Evolutionary conservation across 2,888 invertebrate species (phyloP).

Genomic region (Leucoma salicis): DNA sequence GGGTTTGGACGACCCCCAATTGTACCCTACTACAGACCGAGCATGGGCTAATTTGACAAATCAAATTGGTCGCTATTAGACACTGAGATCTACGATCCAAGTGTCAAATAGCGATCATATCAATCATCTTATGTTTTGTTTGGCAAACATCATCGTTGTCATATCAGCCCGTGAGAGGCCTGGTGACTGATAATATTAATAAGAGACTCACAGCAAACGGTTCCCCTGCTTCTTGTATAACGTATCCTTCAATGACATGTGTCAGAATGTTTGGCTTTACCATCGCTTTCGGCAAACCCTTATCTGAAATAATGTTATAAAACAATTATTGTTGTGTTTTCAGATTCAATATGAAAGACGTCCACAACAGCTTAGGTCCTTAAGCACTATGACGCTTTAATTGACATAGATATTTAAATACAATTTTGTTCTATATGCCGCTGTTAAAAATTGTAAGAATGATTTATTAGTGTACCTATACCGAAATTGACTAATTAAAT

Average conservation of each 20-base stretch:
- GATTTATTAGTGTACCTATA: too few species aligned
- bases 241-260: slow-evolving; percentile 97
- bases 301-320: slow-evolving; percentile 49
- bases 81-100: neutral
- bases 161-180: slow-evolving; percentile 12
- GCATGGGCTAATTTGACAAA: slow-evolving; percentile 14
- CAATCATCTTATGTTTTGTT: too few species aligned
- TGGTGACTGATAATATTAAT: slow-evolving; percentile 2
- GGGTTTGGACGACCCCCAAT: slow-evolving; percentile 10
- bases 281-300: slow-evolving; percentile 92
- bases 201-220: slow-evolving; percentile 90
- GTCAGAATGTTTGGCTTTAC: slow-evolving; percentile 97
- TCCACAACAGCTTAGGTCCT: slow-evolving; percentile 4
- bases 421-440: neutral
- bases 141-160: slow-evolving; percentile 5
- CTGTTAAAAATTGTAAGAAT: too few species aligned
- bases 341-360: neutral
- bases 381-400: slow-evolving; percentile 4
- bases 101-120: slow-evolving; percentile 1
- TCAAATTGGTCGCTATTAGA: neutral
- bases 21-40: slow-evolving; percentile 11
- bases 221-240: slow-evolving; percentile 96
- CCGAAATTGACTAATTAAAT: too few species aligned
- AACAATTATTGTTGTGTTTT: neutral
- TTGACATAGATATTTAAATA: neutral